Evolutionary conservation across 2,113 vertebrate species (phyloP).

Genomic region (Stomatorhinus ivindoensis): DNA sequence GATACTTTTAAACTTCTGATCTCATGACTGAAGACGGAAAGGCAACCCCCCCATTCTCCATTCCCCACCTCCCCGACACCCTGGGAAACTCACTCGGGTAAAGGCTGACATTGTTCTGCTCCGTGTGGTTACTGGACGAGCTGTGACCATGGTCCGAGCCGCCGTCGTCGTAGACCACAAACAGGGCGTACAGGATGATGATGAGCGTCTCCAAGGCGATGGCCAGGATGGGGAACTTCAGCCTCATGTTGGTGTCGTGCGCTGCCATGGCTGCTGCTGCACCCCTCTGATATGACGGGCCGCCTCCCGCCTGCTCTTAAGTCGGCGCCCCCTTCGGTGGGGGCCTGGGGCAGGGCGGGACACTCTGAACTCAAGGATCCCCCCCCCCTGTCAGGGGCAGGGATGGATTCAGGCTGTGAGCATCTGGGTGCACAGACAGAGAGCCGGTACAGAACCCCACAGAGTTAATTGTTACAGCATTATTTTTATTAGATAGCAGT

Average conservation of each 20-base stretch:
- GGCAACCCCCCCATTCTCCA: background rate
- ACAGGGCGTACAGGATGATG: constrained; percentile 74
- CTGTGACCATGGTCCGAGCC: rapidly evolving
- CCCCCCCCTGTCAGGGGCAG: constrained; percentile 35
- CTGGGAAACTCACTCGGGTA: constrained; percentile 78
- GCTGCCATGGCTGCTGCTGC: constrained; percentile 58
- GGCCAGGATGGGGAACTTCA: constrained; percentile 75
- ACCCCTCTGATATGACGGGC: constrained; percentile 53
- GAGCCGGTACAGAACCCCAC: background rate
- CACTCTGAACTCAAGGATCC: constrained; percentile 27
- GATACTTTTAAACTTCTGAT: background rate
- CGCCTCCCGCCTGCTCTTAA: constrained; percentile 49
- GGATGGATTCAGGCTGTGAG: background rate
- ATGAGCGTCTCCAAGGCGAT: constrained; percentile 67
- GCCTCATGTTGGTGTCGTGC: constrained; percentile 76
- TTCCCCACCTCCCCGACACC: background rate
- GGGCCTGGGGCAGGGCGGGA: constrained; percentile 56
- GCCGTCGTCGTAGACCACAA: constrained; percentile 66
- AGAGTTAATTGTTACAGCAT: background rate
- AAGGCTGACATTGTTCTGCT: constrained; percentile 28
- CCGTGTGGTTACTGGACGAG: background rate
- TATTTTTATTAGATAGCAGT: background rate
- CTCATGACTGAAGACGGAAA: background rate
- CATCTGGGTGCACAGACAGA: background rate
- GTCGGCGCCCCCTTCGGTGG: constrained; percentile 35